Base-by-base conservation (phyloP, 1,140 invertebrate species). In the Delia radicum region DNA sequence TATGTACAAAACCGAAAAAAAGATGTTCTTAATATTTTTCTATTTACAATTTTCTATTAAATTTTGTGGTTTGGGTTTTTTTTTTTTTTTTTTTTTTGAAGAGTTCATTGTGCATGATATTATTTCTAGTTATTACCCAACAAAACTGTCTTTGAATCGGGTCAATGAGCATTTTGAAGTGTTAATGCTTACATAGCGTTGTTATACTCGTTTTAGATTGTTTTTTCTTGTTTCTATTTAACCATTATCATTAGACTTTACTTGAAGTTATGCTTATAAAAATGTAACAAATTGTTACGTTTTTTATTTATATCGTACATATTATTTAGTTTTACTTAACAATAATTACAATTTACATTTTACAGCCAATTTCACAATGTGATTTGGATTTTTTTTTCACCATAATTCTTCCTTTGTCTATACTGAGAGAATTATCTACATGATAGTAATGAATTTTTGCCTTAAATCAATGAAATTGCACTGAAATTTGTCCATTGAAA, bases 81-180 rank as follows among this genome's bases (percentile, higher is more conserved):
- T 28, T 37, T 21, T 63, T 7, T 21, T 63, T 28, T 63, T 69
- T 69, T 31, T 24, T 10, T 69, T 18, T 26, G 7, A 37, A 69
- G 29, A 33, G 65, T 69, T 69, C 31, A 69, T 69, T 69, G 65
- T 37, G 33, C 31, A 31, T 37, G n/a, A 37, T 24, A 8, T 33
- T 33, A 18, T 55, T 55, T 55, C 46, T 55, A 21, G 48, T 55
- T 55, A 55, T 55, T 55, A 55, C 65, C 18, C 31, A 69, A 69
- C n/a, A n/a, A n/a, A n/a, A n/a, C 65, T 69, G 65, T 69, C 65
- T 69, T 21, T 21, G 29, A 69, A 69, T 69, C 65, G 65, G 65
- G 65, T 69, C 65, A 69, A 37, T 69, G 65, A 69, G 29, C 29
- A 69, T 37, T 69, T 69, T 26, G 6, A 69, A 69, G 29, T 21